Evolutionary conservation across 2,888 invertebrate species (phyloP), one percentile per base, ranked within the genome.

Genomic region (Malachius bipustulatus): DNA sequence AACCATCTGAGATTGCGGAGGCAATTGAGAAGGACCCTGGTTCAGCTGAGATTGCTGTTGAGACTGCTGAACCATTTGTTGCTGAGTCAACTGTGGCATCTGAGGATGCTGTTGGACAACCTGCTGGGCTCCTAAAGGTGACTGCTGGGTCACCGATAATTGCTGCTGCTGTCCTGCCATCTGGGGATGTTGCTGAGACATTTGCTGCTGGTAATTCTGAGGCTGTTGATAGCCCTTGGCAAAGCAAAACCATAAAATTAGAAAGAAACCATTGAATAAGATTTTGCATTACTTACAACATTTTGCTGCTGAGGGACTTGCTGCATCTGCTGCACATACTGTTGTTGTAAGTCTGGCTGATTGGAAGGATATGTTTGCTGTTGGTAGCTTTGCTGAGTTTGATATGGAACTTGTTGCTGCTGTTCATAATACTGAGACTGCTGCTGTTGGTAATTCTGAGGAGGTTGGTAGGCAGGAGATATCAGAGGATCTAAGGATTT

Each of bases 1-100:
- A 38, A 64, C 63, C 1, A 61, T 50, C n/a, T 55, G 39, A 2
- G 63, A 62, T 29, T 45, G 51, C 26, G 35, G 46, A 27, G 36
- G 8, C 34, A 10, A 37, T 33, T 42, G 39, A 27, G 34, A 32
- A 19, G 34, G 24, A 30, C 32, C 6, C 24, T 19, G 24, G n/a
- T n/a, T 19, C 14, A 34, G 38, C 27, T 34, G 27, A 14, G 4
- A 39, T 13, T 32, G 32, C 27, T 37, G 32, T 2, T 35, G 30
- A n/a, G 35, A 15, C 8, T 32, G 36, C 32, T 44, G 45, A 2
- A 34, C 31, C 19, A 39, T 16, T 3, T 31, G 34, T 14, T 38
- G 42, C 28, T 39, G 41, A 28, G 33, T 35, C 27, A 44, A 44
- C 28, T 44, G 47, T 16, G 44, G 45, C 28, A 37, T 39, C 28